Percentiles rank a stretch among this genome's conserved stretches.
These are phyloP conservation scores for Ciconia boyciana DNA, from an alignment of 2,113 vertebrate genomes.

Conservation along the genomic window DNA sequence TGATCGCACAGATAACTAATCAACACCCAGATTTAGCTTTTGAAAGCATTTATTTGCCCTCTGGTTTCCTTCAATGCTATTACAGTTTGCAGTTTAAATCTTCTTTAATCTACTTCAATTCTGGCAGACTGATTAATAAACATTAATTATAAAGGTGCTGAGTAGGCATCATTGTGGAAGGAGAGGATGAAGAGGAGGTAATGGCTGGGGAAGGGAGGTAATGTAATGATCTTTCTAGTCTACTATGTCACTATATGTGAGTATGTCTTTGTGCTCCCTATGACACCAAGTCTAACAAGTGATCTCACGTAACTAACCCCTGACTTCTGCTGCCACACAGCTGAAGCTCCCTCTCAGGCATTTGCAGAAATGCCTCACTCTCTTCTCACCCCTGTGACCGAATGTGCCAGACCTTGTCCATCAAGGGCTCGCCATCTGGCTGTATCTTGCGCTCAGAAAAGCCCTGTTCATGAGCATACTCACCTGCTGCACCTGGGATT, in stretches of 20 bases:
- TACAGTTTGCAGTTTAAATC: constrained; percentile 10
- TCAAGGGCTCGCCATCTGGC: background rate
- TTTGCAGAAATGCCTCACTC: background rate
- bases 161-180: background rate
- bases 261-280: background rate
- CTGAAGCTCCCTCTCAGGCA: background rate
- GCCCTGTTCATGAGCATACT: background rate
- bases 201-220: background rate
- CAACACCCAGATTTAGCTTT: background rate
- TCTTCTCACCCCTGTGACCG: background rate
- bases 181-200: background rate
- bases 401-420: background rate
- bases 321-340: background rate
- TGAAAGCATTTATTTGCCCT: background rate
- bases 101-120: constrained; percentile 33
- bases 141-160: constrained; percentile 50
- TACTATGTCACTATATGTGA: background rate
- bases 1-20: constrained; percentile 7
- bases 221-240: background rate
- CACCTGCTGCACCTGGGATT: background rate
- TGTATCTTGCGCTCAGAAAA: rapidly evolving
- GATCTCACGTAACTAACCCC: background rate
- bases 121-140: constrained; percentile 16
- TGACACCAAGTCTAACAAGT: background rate
- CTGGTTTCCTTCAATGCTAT: background rate